Conservation (phyloP, 2,888 invertebrate genomes). For the Chydorus sphaericus region DNA sequence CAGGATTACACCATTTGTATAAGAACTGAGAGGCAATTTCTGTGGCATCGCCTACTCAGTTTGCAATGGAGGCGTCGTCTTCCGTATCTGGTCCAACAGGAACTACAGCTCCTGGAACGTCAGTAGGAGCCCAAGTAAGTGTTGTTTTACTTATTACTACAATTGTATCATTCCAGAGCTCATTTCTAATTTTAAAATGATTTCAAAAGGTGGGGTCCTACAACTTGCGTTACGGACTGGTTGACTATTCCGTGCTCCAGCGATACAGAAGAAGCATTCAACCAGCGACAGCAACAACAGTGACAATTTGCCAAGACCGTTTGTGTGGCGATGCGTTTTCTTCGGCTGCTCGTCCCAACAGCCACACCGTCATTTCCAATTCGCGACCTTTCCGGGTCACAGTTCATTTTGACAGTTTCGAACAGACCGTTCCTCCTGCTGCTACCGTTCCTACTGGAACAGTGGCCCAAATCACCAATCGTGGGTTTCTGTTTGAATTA, state of each 20-base stretch:
- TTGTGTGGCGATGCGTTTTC: constrained; percentile 69
- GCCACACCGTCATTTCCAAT: constrained; percentile 53
- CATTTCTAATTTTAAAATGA: constrained; percentile 46
- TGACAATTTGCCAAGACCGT: constrained; percentile 54
- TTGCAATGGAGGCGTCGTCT: constrained; percentile 46
- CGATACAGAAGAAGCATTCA: constrained; percentile 40
- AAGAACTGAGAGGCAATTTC: constrained; percentile 66
- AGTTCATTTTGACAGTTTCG: constrained; percentile 61
- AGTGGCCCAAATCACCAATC: constrained; percentile 39
- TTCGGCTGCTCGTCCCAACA: constrained; percentile 49
- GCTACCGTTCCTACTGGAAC: constrained; percentile 38
- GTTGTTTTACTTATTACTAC: too few relatives aligned
- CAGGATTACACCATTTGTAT: constrained; percentile 80
- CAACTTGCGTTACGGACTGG: constrained; percentile 63
- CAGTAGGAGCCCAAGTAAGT: constrained; percentile 23
- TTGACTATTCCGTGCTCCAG: constrained; percentile 60
- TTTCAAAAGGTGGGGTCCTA: too few relatives aligned
- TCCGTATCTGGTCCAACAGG: constrained; percentile 7
- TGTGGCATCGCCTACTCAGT: constrained; percentile 71
- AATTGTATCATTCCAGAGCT: too few relatives aligned
- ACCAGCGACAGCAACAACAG: too few relatives aligned
- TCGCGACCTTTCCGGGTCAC: constrained; percentile 63
- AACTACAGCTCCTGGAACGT: constrained; percentile 3
- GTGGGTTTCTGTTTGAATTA: constrained; percentile 71
- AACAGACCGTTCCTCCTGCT: constrained; percentile 40